phyloP scores from a whole-genome alignment of 2,113 vertebrate genomes.

The Parus major region DNA sequence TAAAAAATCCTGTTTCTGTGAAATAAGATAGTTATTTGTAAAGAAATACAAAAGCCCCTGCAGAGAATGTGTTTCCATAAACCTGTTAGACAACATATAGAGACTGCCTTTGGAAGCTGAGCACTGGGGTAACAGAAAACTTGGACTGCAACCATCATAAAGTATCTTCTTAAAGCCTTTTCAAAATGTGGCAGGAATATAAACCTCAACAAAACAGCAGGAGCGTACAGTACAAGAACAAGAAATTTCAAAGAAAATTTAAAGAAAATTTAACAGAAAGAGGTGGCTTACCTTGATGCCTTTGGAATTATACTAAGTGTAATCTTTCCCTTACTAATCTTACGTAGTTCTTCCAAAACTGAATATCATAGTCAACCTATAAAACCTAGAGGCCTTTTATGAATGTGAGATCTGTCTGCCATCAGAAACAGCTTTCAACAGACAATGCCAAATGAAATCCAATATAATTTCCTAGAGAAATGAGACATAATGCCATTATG shows the following conservation, averaged over 20 bases:
- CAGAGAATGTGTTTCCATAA: neutral
- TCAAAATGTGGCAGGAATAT: neutral
- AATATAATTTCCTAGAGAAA: neutral
- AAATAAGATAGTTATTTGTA: neutral
- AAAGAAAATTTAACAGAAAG: neutral
- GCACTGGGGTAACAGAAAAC: neutral
- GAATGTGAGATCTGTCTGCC: neutral
- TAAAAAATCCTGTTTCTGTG: neutral
- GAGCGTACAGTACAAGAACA: neutral
- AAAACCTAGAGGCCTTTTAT: neutral
- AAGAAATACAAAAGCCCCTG: neutral
- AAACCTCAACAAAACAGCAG: neutral
- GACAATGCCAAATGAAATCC: neutral
- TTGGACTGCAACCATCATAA: neutral
- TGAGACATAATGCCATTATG: neutral
- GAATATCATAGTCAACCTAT: neutral
- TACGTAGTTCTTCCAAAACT: neutral
- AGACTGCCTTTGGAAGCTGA: neutral
- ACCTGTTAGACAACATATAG: fast-evolving
- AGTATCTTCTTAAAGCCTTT: neutral
- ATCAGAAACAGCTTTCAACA: neutral
- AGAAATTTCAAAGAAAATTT: neutral
- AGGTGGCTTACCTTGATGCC: neutral
- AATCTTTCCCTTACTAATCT: neutral
- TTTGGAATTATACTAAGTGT: neutral